Base-by-base conservation (phyloP, 2,888 invertebrate genomes). In the Rhopalosiphum nymphaeae region DNA sequence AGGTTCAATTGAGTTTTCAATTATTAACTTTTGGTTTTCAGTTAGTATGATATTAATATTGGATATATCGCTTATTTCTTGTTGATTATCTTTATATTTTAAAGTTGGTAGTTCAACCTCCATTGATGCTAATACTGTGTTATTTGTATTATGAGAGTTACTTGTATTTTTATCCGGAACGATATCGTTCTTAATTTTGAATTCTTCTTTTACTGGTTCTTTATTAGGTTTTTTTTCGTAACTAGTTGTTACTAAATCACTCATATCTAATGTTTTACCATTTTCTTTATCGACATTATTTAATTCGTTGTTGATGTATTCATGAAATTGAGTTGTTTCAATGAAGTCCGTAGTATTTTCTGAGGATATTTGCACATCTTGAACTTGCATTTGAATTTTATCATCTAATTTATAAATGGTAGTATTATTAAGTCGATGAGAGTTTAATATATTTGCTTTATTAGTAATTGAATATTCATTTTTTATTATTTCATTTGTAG, bases 1-100 rank as follows among this genome's bases (percentile, higher is more conserved):
- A 1, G 89, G 89, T 89, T 93, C 89, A 49, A 93, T 89, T 11
- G 26, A 84, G 42, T 89, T 84, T 93, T 89, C 93, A 10, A 93
- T 85, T 13, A 36, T 44, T 53, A 78, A 29, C 53, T 92, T 92
- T 53, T 89, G 21, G n/a, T 78, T 44, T 53, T 26, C 36, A 67
- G 46, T 9, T n/a, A 16, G 2, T 61, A 7, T 26, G 11, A 53
- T 10, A 67, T n/a, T 42, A 42, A 4, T 11, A n/a, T 88, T 25
- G 11, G 13, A 42, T 53, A 42, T 9, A 53, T 42, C 13, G 10
- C 16, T 42, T 67, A 2, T 92, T 16, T 44, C 29, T 78, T 29
- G 29, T 88, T 53, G 7, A n/a, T 3, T 10, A 44, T 88, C 9
- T 61, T n/a, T 61, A 61, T 16, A 29, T 36, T n/a, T 9, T 25